Percentiles rank a stretch among this genome's conserved stretches.
Evolutionary conservation across 2,797 vertebrate species (phyloP).

Genomic region (Pangasius mekongensis): DNA sequence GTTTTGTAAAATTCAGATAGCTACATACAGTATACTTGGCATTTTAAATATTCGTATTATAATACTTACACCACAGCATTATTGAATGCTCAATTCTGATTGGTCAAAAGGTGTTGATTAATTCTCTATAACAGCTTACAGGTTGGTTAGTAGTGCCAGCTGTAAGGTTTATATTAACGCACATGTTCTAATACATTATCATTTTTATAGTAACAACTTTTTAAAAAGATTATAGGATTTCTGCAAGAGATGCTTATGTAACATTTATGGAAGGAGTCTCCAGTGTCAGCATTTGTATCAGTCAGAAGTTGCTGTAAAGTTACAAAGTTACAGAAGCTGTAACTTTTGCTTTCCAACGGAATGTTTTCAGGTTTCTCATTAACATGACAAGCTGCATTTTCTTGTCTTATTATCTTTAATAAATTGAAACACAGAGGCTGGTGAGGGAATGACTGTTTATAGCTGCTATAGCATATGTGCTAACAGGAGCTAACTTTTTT

Average conservation of each 20-base stretch:
- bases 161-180: too few species aligned
- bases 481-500: not conserved
- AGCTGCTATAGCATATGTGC: not conserved
- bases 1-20: not conserved
- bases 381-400: too few species aligned
- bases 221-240: too few species aligned
- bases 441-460: not conserved
- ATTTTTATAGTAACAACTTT: too few species aligned
- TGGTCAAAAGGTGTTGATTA: too few species aligned
- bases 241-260: not conserved
- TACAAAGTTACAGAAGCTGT: too few species aligned
- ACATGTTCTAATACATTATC: not conserved
- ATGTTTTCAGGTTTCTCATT: too few species aligned
- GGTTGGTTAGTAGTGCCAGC: not conserved
- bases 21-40: not conserved
- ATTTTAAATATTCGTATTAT: not conserved
- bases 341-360: too few species aligned
- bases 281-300: not conserved
- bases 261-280: not conserved
- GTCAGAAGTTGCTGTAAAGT: too few species aligned
- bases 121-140: not conserved
- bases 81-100: too few species aligned
- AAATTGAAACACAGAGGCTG: not conserved
- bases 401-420: not conserved
- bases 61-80: not conserved